Evolutionary conservation across 2,113 vertebrate genomes (phyloP), one percentile per base, ranked within the genome.

Genomic region (Tachuris rubrigastra): DNA sequence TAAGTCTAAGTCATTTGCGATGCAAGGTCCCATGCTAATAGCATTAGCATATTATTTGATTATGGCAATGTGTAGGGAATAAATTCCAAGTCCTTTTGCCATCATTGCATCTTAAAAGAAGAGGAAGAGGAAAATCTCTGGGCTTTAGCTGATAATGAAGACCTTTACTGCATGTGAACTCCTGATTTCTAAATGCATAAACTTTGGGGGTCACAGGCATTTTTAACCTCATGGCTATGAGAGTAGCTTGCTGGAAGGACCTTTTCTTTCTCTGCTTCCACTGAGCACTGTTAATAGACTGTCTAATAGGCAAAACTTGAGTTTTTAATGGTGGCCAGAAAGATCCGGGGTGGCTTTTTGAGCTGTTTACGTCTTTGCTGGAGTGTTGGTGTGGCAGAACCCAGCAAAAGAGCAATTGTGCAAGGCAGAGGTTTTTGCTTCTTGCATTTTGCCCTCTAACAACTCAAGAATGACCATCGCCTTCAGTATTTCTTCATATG

Each of bases 31-130:
- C 91, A 82, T 69, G 85, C 69, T 97, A 94, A 95, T 96, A 92
- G 39, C 69, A 95, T 97, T 97, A 95, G 84, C 94, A 95, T 97
- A 85, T 90, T 76, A 87, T 89, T 87, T 96, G 89, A 90, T 84
- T 87, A 84, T 82, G 89, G 56, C 1, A 47, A 73, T 91, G 89
- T 90, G 85, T 58, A 53, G 83, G 39, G 95, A 96, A 96, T 96
- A 96, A 81, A 93, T 97, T 96, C 60, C 60, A 68, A 72, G 68
- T 89, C 68, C 49, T 89, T 94, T 81, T 92, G 49, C 88, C 58
- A 62, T 84, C 60, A 14, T 1, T 90, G 62, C 80, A 89, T 93
- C 71, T 94, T 93, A 76, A 94, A 95, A 96, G 75, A 86, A 78
- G 74, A 89, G 37, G 14, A 55, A 66, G 42, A 72, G 73, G 56